Base-by-base conservation (phyloP, 2,113 vertebrate species). In the Poeciliopsis retropinna region DNA sequence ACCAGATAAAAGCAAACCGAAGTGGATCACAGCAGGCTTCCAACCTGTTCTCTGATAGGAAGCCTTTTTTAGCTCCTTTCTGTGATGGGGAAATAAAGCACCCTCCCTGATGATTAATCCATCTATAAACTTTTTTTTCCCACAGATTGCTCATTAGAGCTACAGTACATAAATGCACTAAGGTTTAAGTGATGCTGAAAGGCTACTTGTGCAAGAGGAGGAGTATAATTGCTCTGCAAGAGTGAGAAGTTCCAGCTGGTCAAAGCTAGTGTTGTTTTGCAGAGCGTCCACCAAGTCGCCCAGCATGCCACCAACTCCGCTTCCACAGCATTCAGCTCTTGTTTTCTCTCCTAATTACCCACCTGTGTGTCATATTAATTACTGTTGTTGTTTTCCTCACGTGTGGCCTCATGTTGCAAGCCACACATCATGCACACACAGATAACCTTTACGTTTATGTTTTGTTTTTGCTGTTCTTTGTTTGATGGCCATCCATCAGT, bases 361-460 rank as follows among this genome's bases (percentile, higher is more conserved):
- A 92, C 88, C 84, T 92, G 91, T 91, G 89, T 70, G 64, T 80
- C 71, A 17, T 30, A 81, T 29, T 22, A 66, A 72, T 75, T 81
- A 79, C 80, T 80, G 68, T 67, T 83, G 72, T 13, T 73, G 79
- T n/a, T 73, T 30, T 75, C 30, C 54, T 81, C 78, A 27, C 89
- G 87, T 92, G 92, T 91, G 92, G 89, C 88, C 88, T 69, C 3
- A 47, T 37, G 85, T 79, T 76, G 71, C 88, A 92, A 93, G 91
- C 89, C 92, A 89, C 89, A 91, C 90, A 89, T 85, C 30, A 64
- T 69, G 81, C 72, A 68, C 60, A 37, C 68, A 11, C 22, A 57
- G 51, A 57, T 11, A 3, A 47, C 63, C 15, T 0, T 25, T 37
- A 66, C 4, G 51, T 51, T 60, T 0, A 6, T 30, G 19, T 37